Evolutionary conservation across 2,888 invertebrate species (phyloP).

Genomic region (Julus scandinavius): DNA sequence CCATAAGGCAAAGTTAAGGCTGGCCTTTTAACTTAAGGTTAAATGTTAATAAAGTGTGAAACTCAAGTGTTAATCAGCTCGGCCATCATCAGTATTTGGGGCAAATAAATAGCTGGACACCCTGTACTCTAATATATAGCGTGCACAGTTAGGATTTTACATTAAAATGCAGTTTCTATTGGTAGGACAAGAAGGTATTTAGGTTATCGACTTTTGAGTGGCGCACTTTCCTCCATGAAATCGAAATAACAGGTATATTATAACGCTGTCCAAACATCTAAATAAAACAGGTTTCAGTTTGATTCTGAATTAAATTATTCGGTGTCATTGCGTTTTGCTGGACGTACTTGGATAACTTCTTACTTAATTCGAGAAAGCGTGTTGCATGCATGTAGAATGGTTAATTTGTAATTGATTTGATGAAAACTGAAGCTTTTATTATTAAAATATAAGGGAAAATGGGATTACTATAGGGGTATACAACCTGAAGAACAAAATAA

Average conservation of each 20-base stretch:
- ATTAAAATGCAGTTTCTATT: constrained; percentile 8
- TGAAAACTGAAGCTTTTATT: neutral
- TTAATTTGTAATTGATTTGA: no score
- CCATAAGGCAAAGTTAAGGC: neutral
- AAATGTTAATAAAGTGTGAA: neutral
- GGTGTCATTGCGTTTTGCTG: neutral
- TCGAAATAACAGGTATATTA: constrained; percentile 7
- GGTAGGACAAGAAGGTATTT: constrained; percentile 36
- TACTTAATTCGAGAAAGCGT: neutral
- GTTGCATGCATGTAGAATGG: neutral
- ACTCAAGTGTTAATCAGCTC: neutral
- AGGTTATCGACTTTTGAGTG: neutral
- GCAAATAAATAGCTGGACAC: neutral
- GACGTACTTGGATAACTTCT: neutral
- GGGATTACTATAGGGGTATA: no score
- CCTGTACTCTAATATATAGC: constrained; percentile 8
- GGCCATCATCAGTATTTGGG: constrained; percentile 12
- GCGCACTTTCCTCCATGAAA: constrained; percentile 10
- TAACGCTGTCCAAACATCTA: neutral
- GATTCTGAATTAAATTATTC: neutral
- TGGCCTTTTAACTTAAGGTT: neutral
- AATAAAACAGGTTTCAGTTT: constrained; percentile 37
- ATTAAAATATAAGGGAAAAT: neutral
- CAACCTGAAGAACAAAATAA: neutral
- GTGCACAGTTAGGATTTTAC: neutral